These are phyloP conservation scores for Clarias macrocephalus DNA, from an alignment of 2,113 vertebrate genomes.

Conservation along the genomic window DNA sequence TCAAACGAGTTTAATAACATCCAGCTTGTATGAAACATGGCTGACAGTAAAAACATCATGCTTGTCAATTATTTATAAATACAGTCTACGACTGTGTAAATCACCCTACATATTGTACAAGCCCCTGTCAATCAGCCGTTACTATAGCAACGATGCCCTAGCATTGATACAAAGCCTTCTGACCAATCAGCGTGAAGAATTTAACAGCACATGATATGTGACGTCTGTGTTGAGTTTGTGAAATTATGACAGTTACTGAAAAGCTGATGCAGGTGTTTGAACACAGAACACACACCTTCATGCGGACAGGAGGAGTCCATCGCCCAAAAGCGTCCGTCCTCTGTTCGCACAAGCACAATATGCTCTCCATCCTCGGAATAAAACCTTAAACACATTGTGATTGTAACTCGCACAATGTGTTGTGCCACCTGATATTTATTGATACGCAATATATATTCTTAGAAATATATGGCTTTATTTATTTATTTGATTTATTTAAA, in stretches of 20 bases:
- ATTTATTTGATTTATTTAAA: background rate
- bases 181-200: background rate
- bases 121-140: background rate
- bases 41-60: no score
- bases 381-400: constrained; percentile 51
- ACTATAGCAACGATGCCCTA: background rate
- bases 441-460: no score
- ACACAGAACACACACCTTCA: constrained; percentile 56
- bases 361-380: constrained; percentile 68
- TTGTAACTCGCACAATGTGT: background rate
- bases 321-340: constrained; percentile 64
- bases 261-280: background rate
- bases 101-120: background rate
- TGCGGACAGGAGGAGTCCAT: constrained; percentile 72
- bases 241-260: background rate
- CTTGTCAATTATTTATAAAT: background rate
- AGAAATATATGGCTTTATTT: background rate
- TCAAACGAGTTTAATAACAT: no score
- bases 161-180: background rate
- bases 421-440: background rate
- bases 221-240: background rate
- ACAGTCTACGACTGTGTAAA: background rate
- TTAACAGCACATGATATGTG: background rate
- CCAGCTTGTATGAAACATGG: no score
- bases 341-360: constrained; percentile 62